These are phyloP conservation scores for Polymixis flavicincta DNA, from an alignment of 2,888 invertebrate species.

Conservation along the genomic window DNA sequence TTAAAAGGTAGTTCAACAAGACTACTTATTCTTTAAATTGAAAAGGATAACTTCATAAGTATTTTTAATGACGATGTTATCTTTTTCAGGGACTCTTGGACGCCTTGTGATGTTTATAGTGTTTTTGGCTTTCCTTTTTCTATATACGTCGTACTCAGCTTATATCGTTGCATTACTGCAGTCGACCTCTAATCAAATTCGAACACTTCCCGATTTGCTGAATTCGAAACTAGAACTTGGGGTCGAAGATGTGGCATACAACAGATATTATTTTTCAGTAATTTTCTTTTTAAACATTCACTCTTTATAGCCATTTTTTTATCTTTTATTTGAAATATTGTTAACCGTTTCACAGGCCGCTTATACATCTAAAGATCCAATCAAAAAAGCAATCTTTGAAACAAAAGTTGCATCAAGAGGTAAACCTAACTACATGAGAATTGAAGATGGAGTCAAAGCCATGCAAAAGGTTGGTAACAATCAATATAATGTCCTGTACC, in stretches of 20 bases:
- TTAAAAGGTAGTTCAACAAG: conserved; percentile 70
- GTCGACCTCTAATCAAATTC: conserved; percentile 92
- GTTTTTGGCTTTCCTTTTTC: conserved; percentile 91
- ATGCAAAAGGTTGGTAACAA: conserved; percentile 81
- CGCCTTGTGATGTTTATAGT: conserved; percentile 92
- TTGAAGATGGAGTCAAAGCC: conserved; percentile 91
- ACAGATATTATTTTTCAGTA: conserved; percentile 92
- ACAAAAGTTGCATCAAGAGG: conserved; percentile 91
- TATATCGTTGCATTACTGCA: conserved; percentile 93
- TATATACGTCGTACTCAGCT: conserved; percentile 94
- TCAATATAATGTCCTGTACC: neutral
- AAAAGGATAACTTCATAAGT: neutral
- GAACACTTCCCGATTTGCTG: conserved; percentile 91
- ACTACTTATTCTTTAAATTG: neutral
- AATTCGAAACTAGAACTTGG: conserved; percentile 92
- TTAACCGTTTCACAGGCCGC: conserved; percentile 72
- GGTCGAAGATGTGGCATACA: conserved; percentile 92
- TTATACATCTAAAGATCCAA: conserved; percentile 81
- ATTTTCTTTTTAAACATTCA: neutral
- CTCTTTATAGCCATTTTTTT: neutral
- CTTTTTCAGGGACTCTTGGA: conserved; percentile 82
- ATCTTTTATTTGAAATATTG: neutral
- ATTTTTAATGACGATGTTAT: conserved; percentile 22
- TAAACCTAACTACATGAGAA: conserved; percentile 88
- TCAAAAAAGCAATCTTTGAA: conserved; percentile 90